Percentiles rank a stretch among this genome's conserved stretches.
Conservation (phyloP, 2,113 vertebrate genomes). For the Chaetops frenatus region DNA sequence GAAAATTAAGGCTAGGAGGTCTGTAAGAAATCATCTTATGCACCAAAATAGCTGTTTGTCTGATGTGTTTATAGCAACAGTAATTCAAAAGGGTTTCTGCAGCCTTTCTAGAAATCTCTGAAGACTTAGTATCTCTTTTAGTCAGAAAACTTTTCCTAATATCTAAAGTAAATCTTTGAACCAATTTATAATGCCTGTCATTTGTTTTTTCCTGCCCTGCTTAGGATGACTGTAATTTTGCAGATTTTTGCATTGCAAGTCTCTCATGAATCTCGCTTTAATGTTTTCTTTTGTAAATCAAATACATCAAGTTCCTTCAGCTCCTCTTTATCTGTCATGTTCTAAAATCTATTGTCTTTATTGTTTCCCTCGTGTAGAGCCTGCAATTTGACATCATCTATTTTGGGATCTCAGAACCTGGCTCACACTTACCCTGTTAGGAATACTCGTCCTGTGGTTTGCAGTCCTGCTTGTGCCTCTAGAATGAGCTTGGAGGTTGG, state of each 20-base stretch:
- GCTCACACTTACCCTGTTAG: neutral
- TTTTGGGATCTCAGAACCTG: neutral
- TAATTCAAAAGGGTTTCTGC: constrained; percentile 1
- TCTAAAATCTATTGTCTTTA: constrained; percentile 20
- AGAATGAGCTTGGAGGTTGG: neutral
- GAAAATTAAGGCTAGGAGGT: neutral
- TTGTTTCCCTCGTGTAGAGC: neutral
- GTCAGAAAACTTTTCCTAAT: constrained; percentile 9
- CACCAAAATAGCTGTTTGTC: neutral
- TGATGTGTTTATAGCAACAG: neutral
- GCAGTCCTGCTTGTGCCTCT: neutral
- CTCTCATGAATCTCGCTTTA: neutral
- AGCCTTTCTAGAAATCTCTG: constrained; percentile 5
- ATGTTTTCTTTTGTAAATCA: constrained; percentile 44
- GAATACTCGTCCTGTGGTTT: neutral
- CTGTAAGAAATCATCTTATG: neutral
- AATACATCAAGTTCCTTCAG: neutral
- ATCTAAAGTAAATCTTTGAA: constrained; percentile 31
- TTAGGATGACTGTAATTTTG: neutral
- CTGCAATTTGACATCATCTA: neutral
- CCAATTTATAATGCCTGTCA: neutral
- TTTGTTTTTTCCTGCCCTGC: neutral
- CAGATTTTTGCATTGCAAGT: neutral
- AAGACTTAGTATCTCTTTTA: neutral
- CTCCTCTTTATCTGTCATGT: neutral